phyloP scores from a whole-genome alignment of 2,888 invertebrate genomes.

The Phalera bucephala region DNA sequence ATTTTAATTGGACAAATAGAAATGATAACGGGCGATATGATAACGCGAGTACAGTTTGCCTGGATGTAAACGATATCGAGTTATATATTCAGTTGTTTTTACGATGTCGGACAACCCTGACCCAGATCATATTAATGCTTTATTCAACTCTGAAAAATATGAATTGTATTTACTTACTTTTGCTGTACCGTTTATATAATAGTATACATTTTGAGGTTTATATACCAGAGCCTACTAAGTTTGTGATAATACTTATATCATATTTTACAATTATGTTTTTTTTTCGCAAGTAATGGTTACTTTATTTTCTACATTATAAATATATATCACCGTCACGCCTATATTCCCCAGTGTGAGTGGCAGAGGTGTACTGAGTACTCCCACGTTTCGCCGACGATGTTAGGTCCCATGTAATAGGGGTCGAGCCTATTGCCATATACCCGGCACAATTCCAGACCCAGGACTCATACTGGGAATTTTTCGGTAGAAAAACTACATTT shows the following conservation, averaged over 20 bases:
- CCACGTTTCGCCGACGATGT: too few relatives aligned
- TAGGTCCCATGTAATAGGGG: too few relatives aligned
- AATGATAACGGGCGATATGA: conserved; percentile 25
- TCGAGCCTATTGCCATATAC: too few relatives aligned
- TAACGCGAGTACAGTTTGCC: conserved; percentile 20
- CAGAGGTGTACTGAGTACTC: too few relatives aligned
- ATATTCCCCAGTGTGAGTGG: too few relatives aligned
- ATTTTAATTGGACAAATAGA: conserved; percentile 12
- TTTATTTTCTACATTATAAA: neutral
- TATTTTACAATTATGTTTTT: too few relatives aligned
- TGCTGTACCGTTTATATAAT: conserved; percentile 1
- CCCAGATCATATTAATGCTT: conserved; percentile 35
- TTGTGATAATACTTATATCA: too few relatives aligned
- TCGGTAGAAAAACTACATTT: too few relatives aligned
- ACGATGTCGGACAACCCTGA: conserved; percentile 30
- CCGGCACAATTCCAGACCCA: too few relatives aligned
- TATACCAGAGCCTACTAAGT: too few relatives aligned
- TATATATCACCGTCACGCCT: too few relatives aligned
- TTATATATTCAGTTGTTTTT: conserved; percentile 30
- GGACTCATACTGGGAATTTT: too few relatives aligned
- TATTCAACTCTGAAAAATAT: conserved; percentile 22
- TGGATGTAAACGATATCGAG: conserved; percentile 24
- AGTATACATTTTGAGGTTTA: neutral
- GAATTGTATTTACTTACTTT: conserved; percentile 18
- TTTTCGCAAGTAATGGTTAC: neutral